phyloP scores from a whole-genome alignment of 2,113 vertebrate species.

The Syrrhaptes paradoxus region DNA sequence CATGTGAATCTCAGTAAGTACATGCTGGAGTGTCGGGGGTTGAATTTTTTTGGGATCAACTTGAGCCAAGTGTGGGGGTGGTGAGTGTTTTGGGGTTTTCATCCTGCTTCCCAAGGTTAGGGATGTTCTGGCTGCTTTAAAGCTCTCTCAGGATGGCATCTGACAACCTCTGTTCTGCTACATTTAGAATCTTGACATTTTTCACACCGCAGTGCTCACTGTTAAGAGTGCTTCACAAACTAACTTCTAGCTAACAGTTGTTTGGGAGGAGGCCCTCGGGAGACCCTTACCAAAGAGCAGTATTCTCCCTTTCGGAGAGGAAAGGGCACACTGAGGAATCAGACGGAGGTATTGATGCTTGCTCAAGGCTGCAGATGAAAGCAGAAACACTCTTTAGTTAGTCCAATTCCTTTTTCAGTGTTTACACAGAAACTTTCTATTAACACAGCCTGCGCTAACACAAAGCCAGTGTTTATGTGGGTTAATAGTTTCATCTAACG shows the following conservation, averaged over 20 bases:
- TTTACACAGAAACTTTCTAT: background rate
- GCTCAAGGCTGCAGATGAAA: background rate
- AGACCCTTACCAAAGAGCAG: background rate
- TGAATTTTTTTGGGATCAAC: background rate
- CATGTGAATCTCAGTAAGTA: background rate
- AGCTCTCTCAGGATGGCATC: constrained; percentile 1
- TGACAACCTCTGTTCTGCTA: background rate
- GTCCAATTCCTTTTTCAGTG: background rate
- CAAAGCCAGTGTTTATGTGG: rapidly evolving
- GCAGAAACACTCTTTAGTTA: background rate
- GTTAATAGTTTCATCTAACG: background rate
- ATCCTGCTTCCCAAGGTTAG: background rate
- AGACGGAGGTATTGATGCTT: background rate
- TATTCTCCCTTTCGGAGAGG: background rate
- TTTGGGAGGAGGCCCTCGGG: background rate
- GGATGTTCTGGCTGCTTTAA: background rate
- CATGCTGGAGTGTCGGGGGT: background rate
- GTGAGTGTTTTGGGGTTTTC: background rate
- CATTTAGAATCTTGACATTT: background rate
- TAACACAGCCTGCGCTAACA: background rate
- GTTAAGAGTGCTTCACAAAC: background rate
- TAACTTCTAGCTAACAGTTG: background rate
- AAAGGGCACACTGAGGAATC: background rate
- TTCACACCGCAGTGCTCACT: background rate
- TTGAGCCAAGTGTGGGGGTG: background rate